phyloP scores from a whole-genome alignment of 2,113 vertebrate species.

The Dromiciops gliroides region DNA sequence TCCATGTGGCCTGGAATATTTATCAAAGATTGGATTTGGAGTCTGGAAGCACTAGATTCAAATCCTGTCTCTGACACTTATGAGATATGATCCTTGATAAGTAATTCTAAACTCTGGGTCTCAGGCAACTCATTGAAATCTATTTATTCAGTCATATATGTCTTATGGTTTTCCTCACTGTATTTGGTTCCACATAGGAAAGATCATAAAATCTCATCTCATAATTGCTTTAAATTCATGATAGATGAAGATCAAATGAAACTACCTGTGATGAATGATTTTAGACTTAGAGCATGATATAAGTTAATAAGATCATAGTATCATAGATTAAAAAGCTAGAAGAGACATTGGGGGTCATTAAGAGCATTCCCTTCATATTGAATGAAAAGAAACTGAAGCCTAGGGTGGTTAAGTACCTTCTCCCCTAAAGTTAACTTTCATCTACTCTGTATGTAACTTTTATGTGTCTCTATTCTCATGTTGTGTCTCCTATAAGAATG shows the following conservation, averaged over 20 bases:
- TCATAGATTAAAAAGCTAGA: neutral
- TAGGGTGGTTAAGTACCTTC: too few relatives aligned
- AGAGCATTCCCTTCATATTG: too few relatives aligned
- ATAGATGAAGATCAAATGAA: neutral
- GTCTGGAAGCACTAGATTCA: neutral
- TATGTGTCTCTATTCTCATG: too few relatives aligned
- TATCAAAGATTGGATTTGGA: neutral
- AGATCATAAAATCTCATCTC: neutral
- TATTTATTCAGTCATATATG: neutral
- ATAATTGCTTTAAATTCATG: neutral
- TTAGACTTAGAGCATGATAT: neutral
- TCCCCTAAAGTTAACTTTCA: too few relatives aligned
- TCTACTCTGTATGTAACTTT: too few relatives aligned
- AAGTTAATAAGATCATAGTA: neutral
- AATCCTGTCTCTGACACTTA: neutral
- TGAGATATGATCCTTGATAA: neutral
- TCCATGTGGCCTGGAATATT: neutral
- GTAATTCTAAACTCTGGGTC: neutral
- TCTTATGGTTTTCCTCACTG: neutral
- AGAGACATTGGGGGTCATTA: too few relatives aligned
- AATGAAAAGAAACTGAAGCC: too few relatives aligned
- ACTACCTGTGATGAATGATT: neutral
- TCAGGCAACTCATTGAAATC: neutral
- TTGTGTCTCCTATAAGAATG: too few relatives aligned
- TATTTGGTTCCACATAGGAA: neutral